Conservation (phyloP, 2,888 invertebrate genomes). For the Rotaria magnacalcarata region DNA sequence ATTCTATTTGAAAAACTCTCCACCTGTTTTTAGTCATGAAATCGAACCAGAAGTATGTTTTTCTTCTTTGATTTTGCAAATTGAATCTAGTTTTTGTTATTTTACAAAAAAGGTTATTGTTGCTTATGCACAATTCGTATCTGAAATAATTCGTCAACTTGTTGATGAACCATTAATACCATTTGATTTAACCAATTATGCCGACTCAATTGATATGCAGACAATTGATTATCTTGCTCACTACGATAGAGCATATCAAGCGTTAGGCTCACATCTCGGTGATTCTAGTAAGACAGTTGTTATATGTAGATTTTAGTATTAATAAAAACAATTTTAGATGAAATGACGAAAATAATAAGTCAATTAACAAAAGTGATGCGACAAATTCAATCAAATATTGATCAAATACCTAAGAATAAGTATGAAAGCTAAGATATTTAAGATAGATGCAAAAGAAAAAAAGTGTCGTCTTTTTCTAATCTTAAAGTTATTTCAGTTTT, state of each 20-base stretch:
- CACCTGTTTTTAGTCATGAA: background rate
- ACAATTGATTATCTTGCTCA: background rate
- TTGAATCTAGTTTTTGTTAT: background rate
- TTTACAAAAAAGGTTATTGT: background rate
- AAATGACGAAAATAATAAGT: background rate
- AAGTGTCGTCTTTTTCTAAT: background rate
- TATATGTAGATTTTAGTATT: background rate
- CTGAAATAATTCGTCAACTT: constrained; percentile 2
- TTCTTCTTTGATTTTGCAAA: background rate
- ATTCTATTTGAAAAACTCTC: background rate
- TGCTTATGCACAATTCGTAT: constrained; percentile 19
- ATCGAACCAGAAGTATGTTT: background rate
- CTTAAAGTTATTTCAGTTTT: background rate
- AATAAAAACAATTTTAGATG: background rate
- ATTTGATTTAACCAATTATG: constrained; percentile 29
- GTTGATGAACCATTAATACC: constrained; percentile 19
- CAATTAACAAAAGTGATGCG: constrained; percentile 5
- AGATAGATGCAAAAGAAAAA: background rate
- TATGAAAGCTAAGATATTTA: background rate
- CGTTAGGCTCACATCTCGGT: background rate
- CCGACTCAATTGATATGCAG: background rate
- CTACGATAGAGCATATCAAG: background rate
- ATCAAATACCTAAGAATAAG: background rate
- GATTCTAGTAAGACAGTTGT: background rate
- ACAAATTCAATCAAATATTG: background rate